Evolutionary conservation across 2,113 vertebrate species (phyloP).

Genomic region (Sorex fumeus): DNA sequence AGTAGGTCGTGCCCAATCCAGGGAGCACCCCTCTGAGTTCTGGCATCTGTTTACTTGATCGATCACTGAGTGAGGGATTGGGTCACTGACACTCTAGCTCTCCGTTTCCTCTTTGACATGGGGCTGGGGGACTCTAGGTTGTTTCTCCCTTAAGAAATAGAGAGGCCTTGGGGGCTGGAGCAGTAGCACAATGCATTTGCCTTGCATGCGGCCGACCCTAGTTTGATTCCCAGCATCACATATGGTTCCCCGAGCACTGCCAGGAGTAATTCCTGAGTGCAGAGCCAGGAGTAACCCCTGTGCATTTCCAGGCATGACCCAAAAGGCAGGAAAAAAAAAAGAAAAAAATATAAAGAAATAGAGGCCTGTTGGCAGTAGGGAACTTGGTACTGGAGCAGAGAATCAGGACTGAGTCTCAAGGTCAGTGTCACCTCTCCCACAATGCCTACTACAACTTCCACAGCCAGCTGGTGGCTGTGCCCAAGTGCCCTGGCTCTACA

Average conservation of each 20-base stretch:
- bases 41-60: background rate
- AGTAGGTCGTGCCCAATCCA: no score
- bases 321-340: no score
- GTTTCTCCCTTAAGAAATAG: background rate
- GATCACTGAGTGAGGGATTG: background rate
- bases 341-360: no score
- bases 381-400: background rate
- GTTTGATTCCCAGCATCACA: no score
- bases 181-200: no score
- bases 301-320: no score
- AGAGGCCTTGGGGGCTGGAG: background rate
- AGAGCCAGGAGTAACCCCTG: no score
- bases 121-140: background rate
- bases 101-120: constrained; percentile 27
- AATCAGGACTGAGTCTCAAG: background rate
- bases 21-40: background rate
- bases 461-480: accelerated
- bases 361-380: no score
- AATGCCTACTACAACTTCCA: no score
- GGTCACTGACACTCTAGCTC: background rate
- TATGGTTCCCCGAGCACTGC: no score
- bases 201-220: no score
- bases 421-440: accelerated
- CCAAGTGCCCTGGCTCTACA: background rate
- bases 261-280: no score